Evolutionary conservation across 2,888 invertebrate genomes (phyloP).

Genomic region (Drosophila rellima): DNA sequence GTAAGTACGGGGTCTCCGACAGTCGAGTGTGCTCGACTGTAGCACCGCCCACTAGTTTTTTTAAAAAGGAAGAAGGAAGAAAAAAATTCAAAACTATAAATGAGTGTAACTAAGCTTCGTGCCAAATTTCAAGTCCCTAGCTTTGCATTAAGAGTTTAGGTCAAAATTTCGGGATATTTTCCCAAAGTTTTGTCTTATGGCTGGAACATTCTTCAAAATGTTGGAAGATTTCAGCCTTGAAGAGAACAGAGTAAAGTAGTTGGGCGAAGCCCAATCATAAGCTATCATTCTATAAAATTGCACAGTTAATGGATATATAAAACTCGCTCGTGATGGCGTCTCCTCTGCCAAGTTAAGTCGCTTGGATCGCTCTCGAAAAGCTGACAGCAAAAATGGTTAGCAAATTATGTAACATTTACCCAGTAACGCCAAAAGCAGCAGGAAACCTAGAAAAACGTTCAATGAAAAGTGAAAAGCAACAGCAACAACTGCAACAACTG

Average conservation of each 20-base stretch:
- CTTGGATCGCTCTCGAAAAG: slow-evolving; percentile 27
- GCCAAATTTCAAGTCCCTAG: too few species aligned
- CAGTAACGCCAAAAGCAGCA: slow-evolving; percentile 81
- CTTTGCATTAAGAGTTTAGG: too few species aligned
- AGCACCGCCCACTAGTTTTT: too few species aligned
- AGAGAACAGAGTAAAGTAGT: neutral
- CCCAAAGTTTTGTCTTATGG: too few species aligned
- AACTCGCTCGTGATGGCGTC: neutral
- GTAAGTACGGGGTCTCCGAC: too few species aligned
- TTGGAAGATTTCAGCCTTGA: neutral
- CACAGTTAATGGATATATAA: slow-evolving; percentile 4
- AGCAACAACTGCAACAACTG: slow-evolving; percentile 1
- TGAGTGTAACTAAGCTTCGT: too few species aligned
- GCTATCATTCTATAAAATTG: neutral
- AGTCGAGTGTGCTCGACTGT: too few species aligned
- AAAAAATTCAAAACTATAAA: too few species aligned
- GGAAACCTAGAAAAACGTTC: slow-evolving; percentile 77
- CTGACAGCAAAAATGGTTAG: slow-evolving; percentile 34
- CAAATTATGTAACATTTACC: slow-evolving; percentile 84
- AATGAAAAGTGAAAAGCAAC: slow-evolving; percentile 60
- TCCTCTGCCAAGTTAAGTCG: neutral
- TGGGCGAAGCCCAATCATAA: neutral
- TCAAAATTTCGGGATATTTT: too few species aligned
- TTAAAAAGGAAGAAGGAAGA: too few species aligned
- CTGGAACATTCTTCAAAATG: too few species aligned